Conservation (phyloP, 1,140 invertebrate genomes). For the Cyphomyrmex costatus region DNA sequence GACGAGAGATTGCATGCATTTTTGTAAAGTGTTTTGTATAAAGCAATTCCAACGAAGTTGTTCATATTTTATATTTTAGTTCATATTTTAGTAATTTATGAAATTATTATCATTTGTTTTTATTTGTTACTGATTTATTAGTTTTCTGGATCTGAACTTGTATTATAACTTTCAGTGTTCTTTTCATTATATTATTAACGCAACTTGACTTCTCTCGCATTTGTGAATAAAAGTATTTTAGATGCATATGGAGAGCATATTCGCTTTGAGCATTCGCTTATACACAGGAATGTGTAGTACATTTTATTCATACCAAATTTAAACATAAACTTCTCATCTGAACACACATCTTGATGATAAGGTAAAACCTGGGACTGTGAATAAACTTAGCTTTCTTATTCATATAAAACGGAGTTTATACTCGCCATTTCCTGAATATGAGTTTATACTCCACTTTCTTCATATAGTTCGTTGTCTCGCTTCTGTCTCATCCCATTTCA, state of each 20-base stretch:
- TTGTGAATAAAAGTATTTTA: neutral
- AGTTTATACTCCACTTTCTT: slow-evolving; percentile 56
- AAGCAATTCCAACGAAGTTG: neutral
- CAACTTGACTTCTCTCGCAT: neutral
- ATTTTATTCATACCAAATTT: slow-evolving; percentile 56
- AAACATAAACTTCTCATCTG: slow-evolving; percentile 22
- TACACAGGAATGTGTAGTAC: neutral
- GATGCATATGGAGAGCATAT: neutral
- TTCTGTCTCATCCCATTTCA: slow-evolving; percentile 49
- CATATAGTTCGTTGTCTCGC: slow-evolving; percentile 26
- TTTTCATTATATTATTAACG: neutral
- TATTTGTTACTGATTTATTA: neutral
- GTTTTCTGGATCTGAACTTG: neutral
- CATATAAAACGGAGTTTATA: slow-evolving; percentile 46
- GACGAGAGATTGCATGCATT: neutral
- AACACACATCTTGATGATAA: neutral
- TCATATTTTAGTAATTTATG: neutral
- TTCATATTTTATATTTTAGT: no score
- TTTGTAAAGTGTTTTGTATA: neutral
- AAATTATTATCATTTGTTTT: neutral
- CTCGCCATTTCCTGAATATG: slow-evolving; percentile 25
- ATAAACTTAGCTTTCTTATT: slow-evolving; percentile 51
- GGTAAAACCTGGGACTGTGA: slow-evolving; percentile 12
- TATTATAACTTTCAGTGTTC: neutral
- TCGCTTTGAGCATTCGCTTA: neutral